Evolutionary conservation across 2,888 invertebrate species (phyloP), one percentile per base, ranked within the genome.

Genomic region (Temnothorax rugatulus): DNA sequence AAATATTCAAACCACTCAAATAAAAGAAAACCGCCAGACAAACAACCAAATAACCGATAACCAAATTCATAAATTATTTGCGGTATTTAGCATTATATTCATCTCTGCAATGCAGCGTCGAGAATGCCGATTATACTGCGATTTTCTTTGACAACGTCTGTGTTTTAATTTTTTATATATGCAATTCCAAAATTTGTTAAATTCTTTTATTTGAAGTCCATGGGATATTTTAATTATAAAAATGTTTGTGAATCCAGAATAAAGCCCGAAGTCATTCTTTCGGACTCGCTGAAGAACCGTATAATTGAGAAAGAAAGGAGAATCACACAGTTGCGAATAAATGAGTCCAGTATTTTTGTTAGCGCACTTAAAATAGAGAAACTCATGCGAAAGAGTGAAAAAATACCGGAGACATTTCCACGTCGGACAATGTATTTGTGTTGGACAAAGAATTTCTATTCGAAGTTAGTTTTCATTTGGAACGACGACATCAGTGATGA

Each of bases 331-430:
- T 21, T 41, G 18, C 15, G 41, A 41, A 44, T 44, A 54, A 69
- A 54, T 44, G 54, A 69, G 15, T 73, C 9, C 13, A 25, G 13
- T 54, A 44, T 77, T 77, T 69, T 77, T 50, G 52, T 77, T 77
- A 25, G 52, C 25, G 50, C n/a, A 52, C 25, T 52, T 69, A 41
- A 68, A 54, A 69, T 29, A 44, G n/a, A 69, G 29, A 8, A 52
- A 52, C 52, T 54, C 44, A 29, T 3, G 25, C 25, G 29, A 9
- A 41, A 63, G 25, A 15, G 25, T n/a, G 25, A 54, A 9, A 69
- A 77, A 77, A 68, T 18, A 64, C 13, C 9, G 63, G n/a, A 8
- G 21, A 44, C 9, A 41, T 52, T 77, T 68, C 25, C n/a, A 13
- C 4, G 18, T 44, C 54, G 73, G 29, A 5, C 15, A 50, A 64